Base-by-base conservation (phyloP, 1,140 invertebrate species). In the Lucilia sericata region DNA sequence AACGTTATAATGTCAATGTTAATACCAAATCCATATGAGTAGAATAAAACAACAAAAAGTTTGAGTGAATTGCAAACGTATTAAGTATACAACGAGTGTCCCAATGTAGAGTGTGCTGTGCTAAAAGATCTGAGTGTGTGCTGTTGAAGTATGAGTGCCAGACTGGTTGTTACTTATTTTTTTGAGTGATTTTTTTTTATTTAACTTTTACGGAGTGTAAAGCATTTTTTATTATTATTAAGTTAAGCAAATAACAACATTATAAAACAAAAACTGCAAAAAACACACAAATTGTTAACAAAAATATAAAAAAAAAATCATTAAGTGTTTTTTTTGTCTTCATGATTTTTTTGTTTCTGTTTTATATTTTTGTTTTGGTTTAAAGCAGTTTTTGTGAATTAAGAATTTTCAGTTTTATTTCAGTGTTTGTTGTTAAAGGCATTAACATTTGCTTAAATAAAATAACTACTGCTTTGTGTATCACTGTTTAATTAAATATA, bases 381-480 rank as follows among this genome's bases (percentile, higher is more conserved):
- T 60, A 60, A 60, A 60, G 55, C 55, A 17, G 12, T 60, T 60
- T 60, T 60, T 60, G 55, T 60, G 14, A 60, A n/a, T 60, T 60
- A 60, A 60, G 55, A 60, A 60, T 60, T 60, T 60, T 60, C 55
- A 60, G 55, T 60, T 60, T 60, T 60, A 60, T 60, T 60, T 60
- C 55, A 60, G 55, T 60, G 55, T 60, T 60, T 60, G 55, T 60
- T 60, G 14, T 60, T 60, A 60, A 14, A 60, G 55, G 55, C 55
- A 17, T 60, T 60, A 60, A 60, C 55, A 60, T n/a, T 60, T 60
- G 14, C 55, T n/a, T 60, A 60, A 60, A 7, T 30, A 30, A 30
- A 30, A 30, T 30, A 30, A 30, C 25, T 30, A 30, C 25, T 30
- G 25, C 25, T 30, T 30, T 30, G 25, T 30, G 3, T 30, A n/a